These are phyloP conservation scores for Diuraphis noxia DNA, from an alignment of 1,140 invertebrate species.

Conservation along the genomic window DNA sequence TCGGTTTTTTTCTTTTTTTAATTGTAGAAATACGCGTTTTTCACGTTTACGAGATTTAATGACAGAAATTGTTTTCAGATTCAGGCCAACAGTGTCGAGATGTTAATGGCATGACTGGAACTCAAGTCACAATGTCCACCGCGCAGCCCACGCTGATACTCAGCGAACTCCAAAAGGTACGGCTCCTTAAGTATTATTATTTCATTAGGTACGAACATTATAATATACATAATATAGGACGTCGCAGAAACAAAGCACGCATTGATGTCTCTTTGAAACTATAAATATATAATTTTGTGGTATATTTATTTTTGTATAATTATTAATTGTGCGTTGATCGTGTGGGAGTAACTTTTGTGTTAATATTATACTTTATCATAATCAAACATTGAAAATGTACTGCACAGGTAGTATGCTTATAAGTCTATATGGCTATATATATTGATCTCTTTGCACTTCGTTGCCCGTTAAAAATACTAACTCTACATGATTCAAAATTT, in stretches of 20 bases:
- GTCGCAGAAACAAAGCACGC: neutral
- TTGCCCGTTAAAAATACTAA: no score
- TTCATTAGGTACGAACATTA: neutral
- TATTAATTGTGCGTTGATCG: neutral
- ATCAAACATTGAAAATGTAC: neutral
- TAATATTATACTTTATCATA: neutral
- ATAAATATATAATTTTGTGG: neutral
- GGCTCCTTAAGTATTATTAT: neutral
- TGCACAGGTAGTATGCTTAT: neutral
- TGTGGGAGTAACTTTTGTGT: neutral
- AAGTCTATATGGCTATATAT: no score
- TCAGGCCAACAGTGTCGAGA: neutral
- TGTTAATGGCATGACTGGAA: slow-evolving; percentile 13
- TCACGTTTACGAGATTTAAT: neutral
- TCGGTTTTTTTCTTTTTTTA: neutral
- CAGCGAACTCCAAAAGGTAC: slow-evolving; percentile 47
- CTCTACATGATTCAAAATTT: no score
- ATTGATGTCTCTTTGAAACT: neutral
- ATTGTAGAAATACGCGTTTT: neutral
- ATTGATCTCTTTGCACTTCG: no score
- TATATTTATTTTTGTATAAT: neutral
- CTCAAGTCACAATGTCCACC: slow-evolving; percentile 37
- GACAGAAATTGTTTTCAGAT: neutral
- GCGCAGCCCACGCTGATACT: slow-evolving; percentile 47
- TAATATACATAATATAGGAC: neutral